Base-by-base conservation (phyloP, 2,888 invertebrate genomes). In the Elysia crispata region DNA sequence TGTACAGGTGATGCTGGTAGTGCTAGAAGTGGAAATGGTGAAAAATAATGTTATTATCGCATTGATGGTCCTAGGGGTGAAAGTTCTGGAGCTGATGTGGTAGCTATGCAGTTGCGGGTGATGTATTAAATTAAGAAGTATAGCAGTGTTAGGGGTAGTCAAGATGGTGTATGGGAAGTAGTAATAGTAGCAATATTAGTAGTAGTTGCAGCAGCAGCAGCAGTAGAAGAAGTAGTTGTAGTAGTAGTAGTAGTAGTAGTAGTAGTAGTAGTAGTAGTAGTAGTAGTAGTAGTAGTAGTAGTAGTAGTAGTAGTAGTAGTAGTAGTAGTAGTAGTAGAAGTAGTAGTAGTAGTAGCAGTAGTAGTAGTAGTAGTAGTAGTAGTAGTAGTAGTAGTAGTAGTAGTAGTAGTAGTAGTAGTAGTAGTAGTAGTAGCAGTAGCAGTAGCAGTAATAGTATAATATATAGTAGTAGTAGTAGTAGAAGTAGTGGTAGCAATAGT, bases 211-310 rank as follows among this genome's bases (percentile, higher is more conserved):
- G 41, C 11, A 41, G 3, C 3, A 41, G 41, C 11, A 41, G 41
- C 11, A 41, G 41, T 41, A 60, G 60, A 8, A 25, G 60, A 8
- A 60, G 60, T 60, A 60, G 60, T 60, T 8, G 60, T 60, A 60
- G 60, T 60, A 60, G 60, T 60, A 60, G 60, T 60, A 60, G 60
- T n/a, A 60, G 60, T 60, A 60, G 60, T 60, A 60, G 60, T 60
- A 60, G 60, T 60, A 60, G 60, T 60, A 60, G 60, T 60, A 60
- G 60, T 60, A 60, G 60, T 60, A 60, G 60, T 60, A 60, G 60
- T 60, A 60, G 60, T 60, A 60, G 60, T 60, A 60, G 60, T 60
- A 60, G 60, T 60, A 60, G 60, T 60, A 60, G 60, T 60, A 60
- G 60, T 60, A 60, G 60, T 60, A 60, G 60, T 60, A 60, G 60